Base-by-base conservation (phyloP, 2,888 invertebrate genomes). In the Pristionchus arcanus region DNA sequence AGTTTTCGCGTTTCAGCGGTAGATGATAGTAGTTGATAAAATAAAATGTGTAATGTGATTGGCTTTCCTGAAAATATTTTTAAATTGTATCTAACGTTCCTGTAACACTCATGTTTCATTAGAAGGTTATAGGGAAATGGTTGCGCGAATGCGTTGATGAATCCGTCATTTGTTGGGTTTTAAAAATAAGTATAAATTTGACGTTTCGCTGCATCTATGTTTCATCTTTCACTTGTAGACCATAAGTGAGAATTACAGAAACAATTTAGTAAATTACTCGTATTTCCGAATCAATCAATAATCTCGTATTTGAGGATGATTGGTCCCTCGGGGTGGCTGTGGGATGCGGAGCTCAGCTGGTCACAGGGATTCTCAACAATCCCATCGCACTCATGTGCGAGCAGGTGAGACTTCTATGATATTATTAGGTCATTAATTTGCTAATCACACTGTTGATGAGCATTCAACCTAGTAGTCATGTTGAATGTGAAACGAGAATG, bases 301-400 rank as follows among this genome's bases (percentile, higher is more conserved):
- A 21, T 53, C 1, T n/a, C n/a, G 34, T 42, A 34, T 42, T 90
- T 74, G 68, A 94, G 90, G 94, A 94, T 89, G 94, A 95, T 86
- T 91, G 91, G 91, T 91, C 91, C 16, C 90, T 95, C 31, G 94
- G 94, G 15, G 94, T 94, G 74, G 92, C 94, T 15, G 95, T 96
- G 7, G 95, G 95, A 9, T 93, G 93, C 90, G 96, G 96, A 3
- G 96, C 96, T 5, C 96, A 96, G 91, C 94, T 96, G 13, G 92
- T 96, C 49, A 95, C 95, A n/a, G 96, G 96, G 7, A 94, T 95
- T 89, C 93, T 95, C 84, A 96, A 96, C 94, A 96, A 96, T 92
- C 96, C 96, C 3, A 94, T 96, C 63, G 94, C 95, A 19, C 91
- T 96, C 2, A 94, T 96, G 90, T 95, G 95, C 92, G 94, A 95